These are phyloP conservation scores for Danionella cerebrum DNA, from an alignment of 2,113 vertebrate species.

Conservation along the genomic window DNA sequence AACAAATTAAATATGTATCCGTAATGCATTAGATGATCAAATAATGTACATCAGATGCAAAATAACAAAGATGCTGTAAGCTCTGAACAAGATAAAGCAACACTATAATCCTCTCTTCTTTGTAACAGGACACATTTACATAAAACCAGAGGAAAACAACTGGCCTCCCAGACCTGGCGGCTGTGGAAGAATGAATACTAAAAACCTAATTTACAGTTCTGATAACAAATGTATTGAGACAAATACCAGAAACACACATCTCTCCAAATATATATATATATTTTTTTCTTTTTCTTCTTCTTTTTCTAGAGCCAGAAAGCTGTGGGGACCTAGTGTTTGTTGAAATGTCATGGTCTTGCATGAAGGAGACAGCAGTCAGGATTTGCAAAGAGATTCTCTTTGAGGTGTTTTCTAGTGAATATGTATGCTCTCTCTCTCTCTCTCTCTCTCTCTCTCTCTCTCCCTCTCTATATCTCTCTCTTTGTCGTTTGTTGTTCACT, in stretches of 20 bases:
- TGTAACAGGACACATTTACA: conserved; percentile 45
- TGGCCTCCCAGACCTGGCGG: conserved; percentile 49
- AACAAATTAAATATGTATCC: too few relatives aligned
- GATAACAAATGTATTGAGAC: conserved; percentile 53
- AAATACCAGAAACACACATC: conserved; percentile 50
- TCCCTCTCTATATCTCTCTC: too few relatives aligned
- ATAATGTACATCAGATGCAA: neutral
- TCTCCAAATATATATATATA: conserved; percentile 55
- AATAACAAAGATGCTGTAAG: neutral
- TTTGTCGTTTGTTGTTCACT: neutral
- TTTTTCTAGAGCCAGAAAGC: conserved; percentile 48
- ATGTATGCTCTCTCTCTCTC: conserved; percentile 52
- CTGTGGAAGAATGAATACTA: conserved; percentile 58
- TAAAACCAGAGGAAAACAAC: conserved; percentile 44
- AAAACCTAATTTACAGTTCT: conserved; percentile 53
- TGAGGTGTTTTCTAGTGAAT: conserved; percentile 56
- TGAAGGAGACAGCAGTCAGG: conserved; percentile 52
- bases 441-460: neutral
- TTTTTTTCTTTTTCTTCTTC: too few relatives aligned
- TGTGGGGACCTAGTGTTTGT: conserved; percentile 49
- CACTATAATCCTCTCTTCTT: neutral
- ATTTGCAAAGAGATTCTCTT: conserved; percentile 62
- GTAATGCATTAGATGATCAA: neutral
- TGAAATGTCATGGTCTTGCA: conserved; percentile 60
- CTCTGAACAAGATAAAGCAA: neutral